phyloP scores from a whole-genome alignment of 2,888 invertebrate genomes.

The Cerceris rybyensis region DNA sequence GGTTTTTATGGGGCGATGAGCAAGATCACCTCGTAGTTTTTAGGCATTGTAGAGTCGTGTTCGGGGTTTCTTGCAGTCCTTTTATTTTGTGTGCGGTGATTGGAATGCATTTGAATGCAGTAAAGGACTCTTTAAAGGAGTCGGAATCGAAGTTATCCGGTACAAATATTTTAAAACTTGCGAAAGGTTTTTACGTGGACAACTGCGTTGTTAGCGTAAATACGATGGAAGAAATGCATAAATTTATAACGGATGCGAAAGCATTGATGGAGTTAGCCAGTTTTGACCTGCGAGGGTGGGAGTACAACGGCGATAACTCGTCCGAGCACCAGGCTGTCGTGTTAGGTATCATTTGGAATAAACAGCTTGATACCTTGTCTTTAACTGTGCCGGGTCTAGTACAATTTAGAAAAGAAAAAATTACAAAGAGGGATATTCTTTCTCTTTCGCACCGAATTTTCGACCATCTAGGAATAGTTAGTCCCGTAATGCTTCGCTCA shows the following conservation, averaged over 20 bases:
- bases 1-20: not conserved
- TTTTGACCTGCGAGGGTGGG: conserved; percentile 28
- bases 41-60: conserved; percentile 9
- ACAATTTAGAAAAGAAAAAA: not conserved
- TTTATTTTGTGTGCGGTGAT: conserved; percentile 19
- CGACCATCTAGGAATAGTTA: conserved; percentile 2
- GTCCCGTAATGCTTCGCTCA: not conserved
- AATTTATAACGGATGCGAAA: not conserved
- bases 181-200: conserved; percentile 18
- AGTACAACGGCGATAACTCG: not conserved
- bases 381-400: not conserved
- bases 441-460: conserved; percentile 4
- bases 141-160: not conserved
- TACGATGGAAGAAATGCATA: not conserved
- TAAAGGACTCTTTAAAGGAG: not conserved
- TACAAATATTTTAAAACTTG: not conserved
- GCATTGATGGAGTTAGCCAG: not conserved
- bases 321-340: not conserved
- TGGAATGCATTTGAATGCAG: not conserved
- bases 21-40: not conserved
- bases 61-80: conserved; percentile 11
- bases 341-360: conserved; percentile 10
- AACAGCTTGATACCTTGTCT: conserved; percentile 3
- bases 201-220: conserved; percentile 24
- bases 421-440: conserved; percentile 2